Percentiles rank a stretch among this genome's conserved stretches.
Evolutionary conservation across 2,113 vertebrate species (phyloP).

Genomic region (Campylomormyrus tamandua): DNA sequence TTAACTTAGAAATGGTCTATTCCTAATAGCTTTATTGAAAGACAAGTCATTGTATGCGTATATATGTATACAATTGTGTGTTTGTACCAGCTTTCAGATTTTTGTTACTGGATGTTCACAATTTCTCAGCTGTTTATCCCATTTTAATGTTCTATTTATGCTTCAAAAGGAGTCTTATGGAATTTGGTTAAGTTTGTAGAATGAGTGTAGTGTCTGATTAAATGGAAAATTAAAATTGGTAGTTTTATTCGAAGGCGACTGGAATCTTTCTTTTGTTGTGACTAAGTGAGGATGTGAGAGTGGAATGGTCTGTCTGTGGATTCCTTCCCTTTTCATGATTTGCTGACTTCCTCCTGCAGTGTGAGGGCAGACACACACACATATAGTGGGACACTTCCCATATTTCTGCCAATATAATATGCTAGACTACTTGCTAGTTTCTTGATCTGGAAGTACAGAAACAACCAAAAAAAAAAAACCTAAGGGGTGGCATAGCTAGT

Average conservation of each 20-base stretch:
- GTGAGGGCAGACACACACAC: neutral
- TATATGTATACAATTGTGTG: neutral
- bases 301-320: neutral
- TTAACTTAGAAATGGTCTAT: conserved; percentile 1
- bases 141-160: conserved; percentile 15
- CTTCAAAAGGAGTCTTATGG: neutral
- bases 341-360: neutral
- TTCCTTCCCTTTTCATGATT: neutral
- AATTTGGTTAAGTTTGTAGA: conserved; percentile 14
- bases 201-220: conserved; percentile 11
- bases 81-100: neutral
- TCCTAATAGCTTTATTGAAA: conserved; percentile 5
- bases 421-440: neutral
- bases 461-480: neutral
- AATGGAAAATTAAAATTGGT: conserved; percentile 11
- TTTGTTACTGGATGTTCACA: conserved; percentile 11
- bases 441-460: neutral
- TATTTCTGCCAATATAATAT: neutral
- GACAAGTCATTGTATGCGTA: neutral
- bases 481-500: neutral
- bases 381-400: neutral
- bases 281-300: neutral
- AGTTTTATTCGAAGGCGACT: conserved; percentile 8
- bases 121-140: neutral
- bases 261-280: neutral